phyloP scores from a whole-genome alignment of 2,113 vertebrate species.

The Taxidea taxus region DNA sequence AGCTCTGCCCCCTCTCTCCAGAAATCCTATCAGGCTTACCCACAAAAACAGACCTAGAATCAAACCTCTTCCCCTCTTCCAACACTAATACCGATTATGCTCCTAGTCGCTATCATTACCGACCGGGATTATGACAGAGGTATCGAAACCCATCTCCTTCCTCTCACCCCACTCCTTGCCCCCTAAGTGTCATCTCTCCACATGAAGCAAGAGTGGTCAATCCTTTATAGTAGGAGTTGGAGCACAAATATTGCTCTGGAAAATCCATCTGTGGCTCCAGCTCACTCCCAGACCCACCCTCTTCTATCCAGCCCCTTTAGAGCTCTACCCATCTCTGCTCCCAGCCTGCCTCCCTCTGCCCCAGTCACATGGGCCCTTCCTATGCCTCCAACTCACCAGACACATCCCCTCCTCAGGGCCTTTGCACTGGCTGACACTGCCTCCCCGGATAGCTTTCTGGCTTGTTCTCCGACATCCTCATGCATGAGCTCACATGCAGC shows the following conservation, averaged over 20 bases:
- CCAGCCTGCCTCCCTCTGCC: background rate
- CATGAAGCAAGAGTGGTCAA: background rate
- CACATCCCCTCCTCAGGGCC: background rate
- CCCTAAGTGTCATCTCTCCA: background rate
- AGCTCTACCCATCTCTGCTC: background rate
- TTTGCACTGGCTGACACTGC: background rate
- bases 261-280: background rate
- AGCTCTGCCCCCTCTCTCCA: background rate
- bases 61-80: background rate
- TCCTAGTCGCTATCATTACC: background rate
- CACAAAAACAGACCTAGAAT: background rate
- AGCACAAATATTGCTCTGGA: background rate
- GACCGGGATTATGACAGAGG: background rate
- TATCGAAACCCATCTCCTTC: background rate
- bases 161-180: background rate
- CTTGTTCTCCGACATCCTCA: background rate
- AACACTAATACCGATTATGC: rapidly evolving
- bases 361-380: background rate
- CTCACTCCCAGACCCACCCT: background rate
- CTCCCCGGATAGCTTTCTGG: background rate
- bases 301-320: background rate
- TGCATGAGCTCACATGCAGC: background rate
- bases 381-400: background rate
- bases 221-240: background rate
- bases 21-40: background rate